Base-by-base conservation (phyloP, 1,140 invertebrate genomes). In the Neuroterus valhalla region DNA sequence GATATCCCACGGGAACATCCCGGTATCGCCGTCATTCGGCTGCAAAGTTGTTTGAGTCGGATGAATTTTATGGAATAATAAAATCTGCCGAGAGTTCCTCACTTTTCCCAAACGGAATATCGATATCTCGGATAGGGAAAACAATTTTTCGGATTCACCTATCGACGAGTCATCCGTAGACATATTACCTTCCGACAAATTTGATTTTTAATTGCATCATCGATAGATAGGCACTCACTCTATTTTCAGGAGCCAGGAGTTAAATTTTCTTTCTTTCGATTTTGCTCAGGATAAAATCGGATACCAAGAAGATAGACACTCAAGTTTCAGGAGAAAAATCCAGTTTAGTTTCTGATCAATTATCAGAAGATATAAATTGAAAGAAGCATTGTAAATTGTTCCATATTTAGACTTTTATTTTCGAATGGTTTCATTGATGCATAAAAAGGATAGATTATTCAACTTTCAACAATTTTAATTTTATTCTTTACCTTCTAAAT, bases 1-100 rank as follows among this genome's bases (percentile, higher is more conserved):
- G 71, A 77, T 77, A 72, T 74, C 71, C 72, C 72, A 68, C 19
- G 71, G 68, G 50, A 74, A 42, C 66, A 77, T 66, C 50, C 72
- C 69, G 67, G 73, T 77, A 77, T 74, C 75, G 72, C 44, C 66
- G 69, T 77, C 70, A 68, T 77, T 77, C 72, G 55, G 70, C 50
- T 21, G 50, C 50, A 52, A 52, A 52, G 50, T 52, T 52, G 50
- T 52, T 52, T 10, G 50, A 52, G 50, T 52, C 50, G 19, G 50
- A 52, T 52, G 50, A 52, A 52, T 52, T 52, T 52, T 52, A 52
- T 52, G 23, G 50, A 52, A 52, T 52, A 52, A 52, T 52, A 52
- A 52, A 52, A 52, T 52, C 50, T 52, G 50, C 50, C 50, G 50
- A 52, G 50, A 52, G 19, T 52, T 52, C 19, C 50, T 52, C 50